Evolutionary conservation across 2,888 invertebrate species (phyloP), one percentile per base, ranked within the genome.

Genomic region (Limnephilus lunatus): DNA sequence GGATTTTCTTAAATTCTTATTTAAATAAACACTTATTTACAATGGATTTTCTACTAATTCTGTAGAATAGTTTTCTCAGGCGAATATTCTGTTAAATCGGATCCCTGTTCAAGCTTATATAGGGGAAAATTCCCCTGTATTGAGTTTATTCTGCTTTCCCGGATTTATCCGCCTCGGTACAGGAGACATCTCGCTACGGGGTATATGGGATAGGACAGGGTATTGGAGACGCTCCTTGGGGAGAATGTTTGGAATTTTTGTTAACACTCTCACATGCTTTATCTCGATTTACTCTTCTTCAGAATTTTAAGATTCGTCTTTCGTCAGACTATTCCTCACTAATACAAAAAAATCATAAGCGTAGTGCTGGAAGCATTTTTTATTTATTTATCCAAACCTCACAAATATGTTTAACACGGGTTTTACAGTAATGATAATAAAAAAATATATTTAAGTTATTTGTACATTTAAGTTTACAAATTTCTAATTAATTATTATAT

Each of bases 231-330:
- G 35, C 12, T 87, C 86, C 90, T 39, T 81, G 12, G 90, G 90
- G 92, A 92, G 5, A 19, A 53, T 83, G 90, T 48, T 90, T 44
- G 90, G n/a, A 44, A 83, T 83, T 90, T 90, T 90, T 83, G 39
- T 83, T 83, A 32, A 31, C 48, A 90, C 81, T 25, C 44, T 35
- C 81, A 44, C n/a, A 35, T 30, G 19, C 25, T 11, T 81, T 81
- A 81, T 81, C 31, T 89, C 89, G 53, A 68, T 68, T 68, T 39
- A 85, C 85, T 25, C 85, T 44, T 85, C 85, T 30, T 14, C 14
- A 12, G 14, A 85, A 85, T 85, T 85, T 85, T 14, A 7, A 35
- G 39, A 85, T 44, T 39, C 32, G 39, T 9, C 85, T 85, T 44
- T 44, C 25, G 35, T 83, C 32, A 25, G 9, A 83, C 15, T 15